A percentile compares a stretch with the other conserved stretches of the same genome.
phyloP scores from a whole-genome alignment of 2,888 invertebrate genomes.

The Venustoraphidia nigricollis region DNA sequence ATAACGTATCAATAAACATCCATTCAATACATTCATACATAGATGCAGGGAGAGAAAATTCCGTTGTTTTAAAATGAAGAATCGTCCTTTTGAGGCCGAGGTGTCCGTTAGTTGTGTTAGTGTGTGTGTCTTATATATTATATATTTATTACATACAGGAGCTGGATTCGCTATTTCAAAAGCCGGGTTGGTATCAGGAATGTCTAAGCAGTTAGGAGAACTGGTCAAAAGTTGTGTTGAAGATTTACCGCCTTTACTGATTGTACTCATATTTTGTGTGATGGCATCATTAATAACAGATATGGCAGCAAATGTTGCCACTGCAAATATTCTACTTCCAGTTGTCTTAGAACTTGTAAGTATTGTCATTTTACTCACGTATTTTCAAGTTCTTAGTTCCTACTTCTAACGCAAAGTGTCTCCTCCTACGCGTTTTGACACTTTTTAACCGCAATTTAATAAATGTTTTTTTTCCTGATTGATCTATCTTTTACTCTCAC shows the following conservation, averaged over 20 bases:
- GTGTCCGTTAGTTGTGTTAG: too few relatives aligned
- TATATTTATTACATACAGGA: slow-evolving; percentile 27
- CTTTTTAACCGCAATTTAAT: too few relatives aligned
- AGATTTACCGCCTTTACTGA: slow-evolving; percentile 42
- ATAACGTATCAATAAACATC: too few relatives aligned
- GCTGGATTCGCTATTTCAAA: slow-evolving; percentile 87
- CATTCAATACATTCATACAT: too few relatives aligned
- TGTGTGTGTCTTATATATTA: background rate
- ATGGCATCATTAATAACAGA: slow-evolving; percentile 75
- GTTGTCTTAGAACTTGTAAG: slow-evolving; percentile 64
- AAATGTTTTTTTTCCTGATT: too few relatives aligned
- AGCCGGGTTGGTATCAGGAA: slow-evolving; percentile 63
- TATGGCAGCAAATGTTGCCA: slow-evolving; percentile 81
- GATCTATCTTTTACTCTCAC: too few relatives aligned
- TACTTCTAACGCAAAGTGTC: too few relatives aligned
- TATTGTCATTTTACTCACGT: background rate
- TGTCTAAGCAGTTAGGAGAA: slow-evolving; percentile 60
- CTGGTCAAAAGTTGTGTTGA: slow-evolving; percentile 45
- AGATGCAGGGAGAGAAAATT: too few relatives aligned
- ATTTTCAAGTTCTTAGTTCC: too few relatives aligned
- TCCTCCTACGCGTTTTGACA: too few relatives aligned
- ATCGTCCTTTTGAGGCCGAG: too few relatives aligned
- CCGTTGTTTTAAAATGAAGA: too few relatives aligned
- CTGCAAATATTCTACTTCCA: slow-evolving; percentile 75
- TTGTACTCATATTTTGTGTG: slow-evolving; percentile 59